These are phyloP conservation scores for Connochaetes taurinus DNA, from an alignment of 2,113 vertebrate species.

Conservation along the genomic window DNA sequence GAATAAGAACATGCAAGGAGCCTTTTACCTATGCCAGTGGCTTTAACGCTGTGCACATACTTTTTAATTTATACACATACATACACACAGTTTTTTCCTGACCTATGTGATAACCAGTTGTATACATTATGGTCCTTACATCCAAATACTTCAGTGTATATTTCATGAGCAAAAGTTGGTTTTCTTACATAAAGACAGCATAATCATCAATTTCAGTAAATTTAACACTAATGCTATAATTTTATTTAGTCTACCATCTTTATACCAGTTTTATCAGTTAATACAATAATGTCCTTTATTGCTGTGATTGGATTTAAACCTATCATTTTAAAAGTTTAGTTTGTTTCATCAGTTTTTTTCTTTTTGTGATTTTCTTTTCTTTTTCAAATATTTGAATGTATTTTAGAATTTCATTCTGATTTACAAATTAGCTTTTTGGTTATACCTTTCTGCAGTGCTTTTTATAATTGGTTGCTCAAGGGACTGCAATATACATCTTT, in stretches of 20 bases:
- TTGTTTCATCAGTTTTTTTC: not conserved
- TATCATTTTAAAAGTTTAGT: not conserved
- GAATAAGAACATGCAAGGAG: not conserved
- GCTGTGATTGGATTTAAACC: not conserved
- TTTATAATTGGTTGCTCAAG: not conserved
- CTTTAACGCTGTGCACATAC: not conserved
- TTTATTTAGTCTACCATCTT: not conserved
- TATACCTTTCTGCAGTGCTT: not conserved
- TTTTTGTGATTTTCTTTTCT: not conserved
- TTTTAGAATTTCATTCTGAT: slow-evolving; percentile 2
- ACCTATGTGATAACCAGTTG: not conserved
- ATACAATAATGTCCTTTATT: not conserved
- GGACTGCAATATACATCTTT: not conserved
- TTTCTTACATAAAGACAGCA: not conserved
- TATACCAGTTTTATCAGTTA: not conserved
- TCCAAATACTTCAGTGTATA: not conserved
- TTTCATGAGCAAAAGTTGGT: not conserved
- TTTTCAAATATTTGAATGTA: slow-evolving; percentile 5
- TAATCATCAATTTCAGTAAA: not conserved
- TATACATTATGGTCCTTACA: not conserved
- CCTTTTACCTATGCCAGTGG: not conserved
- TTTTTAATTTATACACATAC: not conserved
- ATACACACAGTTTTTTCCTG: not conserved
- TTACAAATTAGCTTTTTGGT: not conserved
- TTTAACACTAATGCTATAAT: not conserved